Conservation (phyloP, 1,140 invertebrate species). For the Stegodyphus mimosarum region DNA sequence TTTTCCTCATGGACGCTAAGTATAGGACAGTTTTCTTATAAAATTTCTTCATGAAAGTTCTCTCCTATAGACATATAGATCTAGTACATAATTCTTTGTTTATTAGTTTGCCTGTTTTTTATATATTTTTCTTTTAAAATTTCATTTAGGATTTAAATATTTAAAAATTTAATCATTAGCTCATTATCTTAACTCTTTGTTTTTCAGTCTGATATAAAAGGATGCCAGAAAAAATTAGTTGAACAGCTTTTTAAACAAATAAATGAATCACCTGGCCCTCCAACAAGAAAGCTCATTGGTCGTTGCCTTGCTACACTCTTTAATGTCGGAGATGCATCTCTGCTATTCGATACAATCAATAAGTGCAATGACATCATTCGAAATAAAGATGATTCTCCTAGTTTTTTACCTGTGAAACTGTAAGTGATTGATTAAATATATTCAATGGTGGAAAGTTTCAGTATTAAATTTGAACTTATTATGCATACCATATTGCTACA, state of each 20-base stretch:
- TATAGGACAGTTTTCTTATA: too few species aligned
- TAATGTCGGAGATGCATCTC: constrained; percentile 95
- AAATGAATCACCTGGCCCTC: constrained; percentile 87
- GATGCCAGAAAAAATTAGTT: constrained; percentile 94
- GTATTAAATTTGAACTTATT: not conserved
- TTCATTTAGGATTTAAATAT: too few species aligned
- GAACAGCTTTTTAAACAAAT: constrained; percentile 91
- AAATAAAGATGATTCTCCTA: constrained; percentile 97
- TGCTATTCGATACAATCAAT: constrained; percentile 97
- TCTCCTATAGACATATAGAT: too few species aligned
- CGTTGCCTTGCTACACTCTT: constrained; percentile 94
- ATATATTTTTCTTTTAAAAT: too few species aligned
- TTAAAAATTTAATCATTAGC: too few species aligned
- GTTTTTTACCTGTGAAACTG: constrained; percentile 92
- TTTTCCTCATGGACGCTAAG: too few species aligned
- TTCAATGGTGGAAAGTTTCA: not conserved
- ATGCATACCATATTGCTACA: too few species aligned
- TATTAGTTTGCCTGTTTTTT: too few species aligned
- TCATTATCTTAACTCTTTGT: constrained; percentile 62
- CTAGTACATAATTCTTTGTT: too few species aligned
- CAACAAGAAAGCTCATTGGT: constrained; percentile 91
- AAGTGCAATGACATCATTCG: constrained; percentile 97
- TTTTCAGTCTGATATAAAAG: constrained; percentile 93
- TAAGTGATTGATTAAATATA: constrained; percentile 71
- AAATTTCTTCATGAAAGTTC: too few species aligned